phyloP scores from a whole-genome alignment of 53 echinoderm and acorn worm species.

The Echinometra lucunter region DNA sequence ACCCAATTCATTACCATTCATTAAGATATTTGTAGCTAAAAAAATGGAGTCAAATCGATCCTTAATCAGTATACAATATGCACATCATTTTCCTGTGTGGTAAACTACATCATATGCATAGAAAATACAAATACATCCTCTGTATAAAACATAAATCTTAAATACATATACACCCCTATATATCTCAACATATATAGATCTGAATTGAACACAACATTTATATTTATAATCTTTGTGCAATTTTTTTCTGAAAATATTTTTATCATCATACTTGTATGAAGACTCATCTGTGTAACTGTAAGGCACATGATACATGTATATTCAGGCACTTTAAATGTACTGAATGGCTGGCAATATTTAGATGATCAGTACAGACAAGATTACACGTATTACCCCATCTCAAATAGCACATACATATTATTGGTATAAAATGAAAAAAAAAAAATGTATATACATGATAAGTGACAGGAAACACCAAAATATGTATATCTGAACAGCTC shows the following conservation, averaged over 20 bases:
- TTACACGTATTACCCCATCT: background rate
- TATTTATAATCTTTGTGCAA: background rate
- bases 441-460: background rate
- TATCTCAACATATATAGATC: background rate
- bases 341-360: background rate
- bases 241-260: background rate
- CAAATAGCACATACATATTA: background rate
- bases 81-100: constrained; percentile 1
- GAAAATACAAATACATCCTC: constrained; percentile 26
- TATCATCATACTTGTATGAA: background rate
- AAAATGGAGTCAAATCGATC: no score
- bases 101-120: constrained; percentile 17
- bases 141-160: constrained; percentile 53
- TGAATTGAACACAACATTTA: background rate
- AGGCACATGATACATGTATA: background rate
- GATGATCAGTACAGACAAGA: background rate
- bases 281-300: background rate
- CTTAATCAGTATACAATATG: background rate
- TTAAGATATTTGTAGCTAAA: no score
- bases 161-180: background rate
- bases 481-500: background rate
- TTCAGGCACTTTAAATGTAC: background rate
- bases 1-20: background rate
- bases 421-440: background rate
- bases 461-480: background rate